phyloP scores from a whole-genome alignment of 2,113 vertebrate species.

The Calypte anna region DNA sequence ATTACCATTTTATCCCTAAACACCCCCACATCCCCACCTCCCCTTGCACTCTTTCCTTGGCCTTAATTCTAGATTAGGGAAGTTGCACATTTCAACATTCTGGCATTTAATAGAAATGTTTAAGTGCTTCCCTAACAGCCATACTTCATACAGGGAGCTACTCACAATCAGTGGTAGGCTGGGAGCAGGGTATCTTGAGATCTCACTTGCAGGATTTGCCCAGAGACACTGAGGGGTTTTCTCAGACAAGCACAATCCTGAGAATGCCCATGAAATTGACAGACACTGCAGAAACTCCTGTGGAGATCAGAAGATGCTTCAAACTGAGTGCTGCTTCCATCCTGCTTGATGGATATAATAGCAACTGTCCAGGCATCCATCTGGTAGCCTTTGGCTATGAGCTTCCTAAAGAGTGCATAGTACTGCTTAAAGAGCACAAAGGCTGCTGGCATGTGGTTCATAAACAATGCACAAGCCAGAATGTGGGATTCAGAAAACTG shows the following conservation, averaged over 20 bases:
- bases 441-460: conserved; percentile 15
- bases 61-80: neutral
- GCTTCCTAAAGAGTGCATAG: neutral
- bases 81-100: neutral
- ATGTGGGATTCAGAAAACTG: conserved; percentile 1
- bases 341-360: neutral
- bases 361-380: conserved; percentile 37
- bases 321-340: conserved; percentile 15
- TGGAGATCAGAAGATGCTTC: conserved; percentile 49
- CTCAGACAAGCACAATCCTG: neutral
- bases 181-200: neutral
- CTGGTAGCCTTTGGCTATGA: conserved; percentile 47
- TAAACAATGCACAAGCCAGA: conserved; percentile 36
- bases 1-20: neutral
- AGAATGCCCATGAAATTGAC: neutral
- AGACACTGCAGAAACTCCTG: conserved; percentile 20
- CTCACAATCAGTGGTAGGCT: neutral
- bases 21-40: neutral
- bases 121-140: neutral
- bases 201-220: neutral
- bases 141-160: neutral
- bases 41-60: neutral
- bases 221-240: neutral
- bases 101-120: neutral
- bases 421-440: conserved; percentile 15